Conservation (phyloP, 2,113 vertebrate genomes). For the Dipodomys stephensi region DNA sequence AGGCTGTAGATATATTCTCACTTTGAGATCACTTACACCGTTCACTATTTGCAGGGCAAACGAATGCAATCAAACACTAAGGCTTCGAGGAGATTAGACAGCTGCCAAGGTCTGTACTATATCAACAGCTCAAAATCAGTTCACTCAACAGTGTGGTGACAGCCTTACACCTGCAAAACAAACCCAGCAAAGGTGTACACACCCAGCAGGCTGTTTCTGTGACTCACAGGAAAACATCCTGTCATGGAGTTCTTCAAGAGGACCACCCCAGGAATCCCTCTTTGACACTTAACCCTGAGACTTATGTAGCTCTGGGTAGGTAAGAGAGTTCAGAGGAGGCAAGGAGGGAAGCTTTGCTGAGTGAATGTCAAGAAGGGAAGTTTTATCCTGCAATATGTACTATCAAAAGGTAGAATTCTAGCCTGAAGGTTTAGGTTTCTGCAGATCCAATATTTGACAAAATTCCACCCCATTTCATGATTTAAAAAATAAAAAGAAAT, state of each 20-base stretch:
- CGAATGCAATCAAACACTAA: conserved; percentile 87
- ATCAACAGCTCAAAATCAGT: conserved; percentile 87
- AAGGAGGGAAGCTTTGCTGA: background rate
- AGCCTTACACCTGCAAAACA: conserved; percentile 83
- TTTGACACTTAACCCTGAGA: background rate
- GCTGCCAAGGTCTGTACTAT: conserved; percentile 88
- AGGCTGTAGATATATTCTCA: conserved; percentile 84
- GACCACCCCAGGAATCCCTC: background rate
- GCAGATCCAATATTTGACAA: background rate
- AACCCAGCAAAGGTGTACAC: conserved; percentile 54
- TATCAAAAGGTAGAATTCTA: background rate
- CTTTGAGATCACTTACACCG: conserved; percentile 86
- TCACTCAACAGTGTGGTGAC: conserved; percentile 85
- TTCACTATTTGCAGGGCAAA: conserved; percentile 89
- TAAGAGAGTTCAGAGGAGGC: background rate
- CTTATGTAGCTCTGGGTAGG: background rate
- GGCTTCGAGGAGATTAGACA: conserved; percentile 88
- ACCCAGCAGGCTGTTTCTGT: background rate
- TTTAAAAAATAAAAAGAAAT: background rate
- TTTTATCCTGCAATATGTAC: no score
- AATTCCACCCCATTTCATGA: background rate
- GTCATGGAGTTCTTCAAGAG: background rate
- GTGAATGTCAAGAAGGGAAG: background rate
- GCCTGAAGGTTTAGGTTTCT: background rate
- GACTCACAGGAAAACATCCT: background rate